These are phyloP conservation scores for Cettia cetti DNA, from an alignment of 2,113 vertebrate genomes.

Conservation along the genomic window DNA sequence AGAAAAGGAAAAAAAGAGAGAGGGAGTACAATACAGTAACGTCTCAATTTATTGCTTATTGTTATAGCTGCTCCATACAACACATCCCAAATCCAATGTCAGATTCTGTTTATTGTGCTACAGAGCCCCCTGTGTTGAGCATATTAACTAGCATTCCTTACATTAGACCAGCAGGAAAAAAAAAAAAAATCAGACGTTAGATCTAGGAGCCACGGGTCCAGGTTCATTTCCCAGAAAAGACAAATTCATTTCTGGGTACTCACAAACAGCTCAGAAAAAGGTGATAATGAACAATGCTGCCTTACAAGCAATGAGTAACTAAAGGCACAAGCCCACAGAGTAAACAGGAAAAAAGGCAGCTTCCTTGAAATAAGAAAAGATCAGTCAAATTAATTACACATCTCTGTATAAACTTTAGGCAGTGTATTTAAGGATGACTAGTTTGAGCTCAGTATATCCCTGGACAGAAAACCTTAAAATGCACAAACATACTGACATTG, in stretches of 20 bases:
- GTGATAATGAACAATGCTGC: background rate
- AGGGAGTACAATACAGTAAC: background rate
- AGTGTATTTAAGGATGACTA: background rate
- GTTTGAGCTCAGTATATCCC: background rate
- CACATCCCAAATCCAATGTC: background rate
- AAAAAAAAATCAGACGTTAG: background rate
- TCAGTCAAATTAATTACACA: background rate
- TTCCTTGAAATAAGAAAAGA: background rate
- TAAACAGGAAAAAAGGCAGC: background rate
- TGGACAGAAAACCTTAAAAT: background rate
- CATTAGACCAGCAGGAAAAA: background rate
- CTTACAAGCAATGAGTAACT: background rate
- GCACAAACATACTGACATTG: background rate
- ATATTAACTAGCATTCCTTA: background rate
- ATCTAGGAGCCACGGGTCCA: background rate
- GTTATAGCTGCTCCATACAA: background rate
- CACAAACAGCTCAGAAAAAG: background rate
- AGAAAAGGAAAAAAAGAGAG: background rate
- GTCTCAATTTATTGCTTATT: background rate
- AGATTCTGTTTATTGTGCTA: slow-evolving; percentile 25
- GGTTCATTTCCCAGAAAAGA: background rate
- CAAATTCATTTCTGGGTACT: background rate
- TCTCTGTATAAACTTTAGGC: background rate
- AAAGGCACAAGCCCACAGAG: background rate
- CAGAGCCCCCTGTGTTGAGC: slow-evolving; percentile 49